Evolutionary conservation across 1,140 invertebrate species (phyloP).

Genomic region (Cydia pomonella): DNA sequence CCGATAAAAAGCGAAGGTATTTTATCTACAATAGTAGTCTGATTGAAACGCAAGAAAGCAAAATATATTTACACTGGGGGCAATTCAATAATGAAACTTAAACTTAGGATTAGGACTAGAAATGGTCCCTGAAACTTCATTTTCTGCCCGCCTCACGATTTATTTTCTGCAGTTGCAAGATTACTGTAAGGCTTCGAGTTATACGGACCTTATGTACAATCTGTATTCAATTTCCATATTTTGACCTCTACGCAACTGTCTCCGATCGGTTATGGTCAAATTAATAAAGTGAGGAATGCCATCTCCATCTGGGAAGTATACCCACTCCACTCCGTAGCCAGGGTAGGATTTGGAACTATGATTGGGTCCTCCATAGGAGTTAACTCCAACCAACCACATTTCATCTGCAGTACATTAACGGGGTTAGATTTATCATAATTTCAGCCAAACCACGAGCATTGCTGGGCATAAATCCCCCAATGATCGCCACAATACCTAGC

Average conservation of each 20-base stretch:
- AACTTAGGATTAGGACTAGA: too few species aligned
- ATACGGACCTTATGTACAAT: slow-evolving; percentile 62
- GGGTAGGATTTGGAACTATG: background rate
- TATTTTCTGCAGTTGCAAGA: too few species aligned
- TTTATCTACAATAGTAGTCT: too few species aligned
- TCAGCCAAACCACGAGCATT: too few species aligned
- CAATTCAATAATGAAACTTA: too few species aligned
- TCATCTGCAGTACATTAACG: background rate
- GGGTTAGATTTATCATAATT: background rate
- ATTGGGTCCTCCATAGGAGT: background rate
- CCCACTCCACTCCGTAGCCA: slow-evolving; percentile 83
- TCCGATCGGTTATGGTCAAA: slow-evolving; percentile 49
- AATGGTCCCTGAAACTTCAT: too few species aligned
- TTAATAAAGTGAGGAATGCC: slow-evolving; percentile 81
- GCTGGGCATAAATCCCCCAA: too few species aligned
- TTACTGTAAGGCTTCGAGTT: too few species aligned
- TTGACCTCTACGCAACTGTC: slow-evolving; percentile 41
- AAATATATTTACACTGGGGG: too few species aligned
- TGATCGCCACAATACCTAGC: too few species aligned
- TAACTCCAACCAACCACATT: background rate
- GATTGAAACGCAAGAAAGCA: too few species aligned
- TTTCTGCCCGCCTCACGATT: too few species aligned
- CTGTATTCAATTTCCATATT: slow-evolving; percentile 62
- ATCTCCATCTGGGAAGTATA: slow-evolving; percentile 84
- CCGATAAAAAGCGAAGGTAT: background rate